These are phyloP conservation scores for Hymenopus coronatus DNA, from an alignment of 2,888 invertebrate species.

Conservation along the genomic window DNA sequence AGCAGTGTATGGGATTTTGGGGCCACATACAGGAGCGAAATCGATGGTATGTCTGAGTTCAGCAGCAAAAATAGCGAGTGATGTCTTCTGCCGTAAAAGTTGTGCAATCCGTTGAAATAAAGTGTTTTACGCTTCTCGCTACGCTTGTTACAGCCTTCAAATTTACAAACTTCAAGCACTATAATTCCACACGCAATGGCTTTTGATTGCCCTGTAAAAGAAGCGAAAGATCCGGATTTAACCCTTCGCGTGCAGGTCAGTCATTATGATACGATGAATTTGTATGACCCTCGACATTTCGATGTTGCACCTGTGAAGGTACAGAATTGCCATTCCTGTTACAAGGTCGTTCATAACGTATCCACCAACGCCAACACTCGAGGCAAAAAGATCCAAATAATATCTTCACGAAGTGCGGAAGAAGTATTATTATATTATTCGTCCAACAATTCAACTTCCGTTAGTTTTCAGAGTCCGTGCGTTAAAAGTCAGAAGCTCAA, in stretches of 20 bases:
- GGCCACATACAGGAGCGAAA: background rate
- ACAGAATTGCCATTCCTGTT: background rate
- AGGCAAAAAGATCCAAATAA: too few relatives aligned
- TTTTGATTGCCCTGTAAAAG: background rate
- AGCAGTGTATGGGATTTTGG: background rate
- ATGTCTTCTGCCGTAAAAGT: background rate
- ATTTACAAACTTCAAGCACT: background rate
- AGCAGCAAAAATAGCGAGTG: background rate
- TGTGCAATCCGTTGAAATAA: background rate
- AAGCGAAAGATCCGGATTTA: background rate
- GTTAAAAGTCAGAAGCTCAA: too few relatives aligned
- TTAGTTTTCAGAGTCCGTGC: too few relatives aligned
- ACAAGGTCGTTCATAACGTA: too few relatives aligned
- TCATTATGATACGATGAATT: background rate
- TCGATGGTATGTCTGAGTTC: background rate
- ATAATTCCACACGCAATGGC: background rate
- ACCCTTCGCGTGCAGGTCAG: background rate
- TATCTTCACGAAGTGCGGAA: too few relatives aligned
- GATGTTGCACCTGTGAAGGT: background rate
- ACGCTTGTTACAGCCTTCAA: background rate
- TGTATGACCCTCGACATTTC: background rate
- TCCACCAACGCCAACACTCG: too few relatives aligned
- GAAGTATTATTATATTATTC: too few relatives aligned
- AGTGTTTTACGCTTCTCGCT: background rate
- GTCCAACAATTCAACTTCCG: too few relatives aligned